Conservation (phyloP, 2,797 vertebrate species). For the Gephyroberyx darwinii region DNA sequence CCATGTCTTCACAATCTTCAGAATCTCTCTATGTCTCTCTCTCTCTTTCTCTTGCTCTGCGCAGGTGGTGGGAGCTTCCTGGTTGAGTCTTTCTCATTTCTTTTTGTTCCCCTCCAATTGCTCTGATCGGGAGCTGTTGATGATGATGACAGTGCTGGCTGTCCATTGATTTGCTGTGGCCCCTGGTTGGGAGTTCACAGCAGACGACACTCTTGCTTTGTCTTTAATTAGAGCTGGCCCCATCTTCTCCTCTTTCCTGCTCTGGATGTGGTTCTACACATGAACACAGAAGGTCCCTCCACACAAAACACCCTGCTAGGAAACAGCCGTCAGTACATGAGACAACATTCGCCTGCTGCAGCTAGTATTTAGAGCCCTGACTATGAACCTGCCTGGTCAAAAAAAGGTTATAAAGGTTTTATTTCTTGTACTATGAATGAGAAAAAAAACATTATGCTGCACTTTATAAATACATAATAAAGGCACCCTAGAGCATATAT, state of each 20-base stretch:
- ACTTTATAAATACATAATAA: no score
- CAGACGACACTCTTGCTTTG: conserved; percentile 78
- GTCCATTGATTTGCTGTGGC: conserved; percentile 82
- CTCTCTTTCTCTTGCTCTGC: conserved; percentile 57
- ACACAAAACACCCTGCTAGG: conserved; percentile 66
- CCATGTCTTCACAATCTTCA: conserved; percentile 51
- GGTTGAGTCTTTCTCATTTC: conserved; percentile 76
- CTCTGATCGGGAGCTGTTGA: conserved; percentile 76
- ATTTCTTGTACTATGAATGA: not conserved
- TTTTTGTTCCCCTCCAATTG: conserved; percentile 83
- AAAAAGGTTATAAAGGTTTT: conserved; percentile 15
- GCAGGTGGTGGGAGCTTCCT: conserved; percentile 80
- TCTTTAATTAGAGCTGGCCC: conserved; percentile 81
- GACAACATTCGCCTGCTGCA: conserved; percentile 38
- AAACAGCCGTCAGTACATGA: conserved; percentile 42
- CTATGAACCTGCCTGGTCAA: conserved; percentile 26
- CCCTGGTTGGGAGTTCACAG: conserved; percentile 79
- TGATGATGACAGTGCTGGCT: conserved; percentile 80
- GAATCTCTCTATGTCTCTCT: conserved; percentile 38
- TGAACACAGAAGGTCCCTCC: conserved; percentile 62
- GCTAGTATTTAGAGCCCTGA: conserved; percentile 40
- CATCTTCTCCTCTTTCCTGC: conserved; percentile 68
- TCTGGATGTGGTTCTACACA: conserved; percentile 73
- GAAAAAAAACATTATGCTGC: no score
- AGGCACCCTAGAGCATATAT: no score